Evolutionary conservation across 1,140 invertebrate species (phyloP), one percentile per base, ranked within the genome.

Genomic region (Dufourea novaeangliae): DNA sequence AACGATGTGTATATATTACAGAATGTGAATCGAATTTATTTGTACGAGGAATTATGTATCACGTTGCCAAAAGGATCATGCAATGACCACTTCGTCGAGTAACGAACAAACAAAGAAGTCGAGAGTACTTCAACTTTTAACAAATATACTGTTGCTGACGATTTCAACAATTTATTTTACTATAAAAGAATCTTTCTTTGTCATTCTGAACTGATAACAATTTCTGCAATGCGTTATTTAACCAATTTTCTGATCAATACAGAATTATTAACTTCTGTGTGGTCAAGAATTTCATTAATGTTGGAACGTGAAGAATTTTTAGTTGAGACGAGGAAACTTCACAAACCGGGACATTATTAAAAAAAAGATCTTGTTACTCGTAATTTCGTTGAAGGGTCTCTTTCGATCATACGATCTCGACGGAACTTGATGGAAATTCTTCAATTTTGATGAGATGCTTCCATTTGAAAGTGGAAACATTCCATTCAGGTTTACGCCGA

Each of bases 401-500:
- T 56, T 56, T 56, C 27, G 72, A 39, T 50, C 37, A 12, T 14
- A 0, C n/a, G 29, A 69, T 73, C 32, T 25, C 17, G 37, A 17
- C 59, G 22, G n/a, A 46, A 41, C 1, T 1, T 12, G 34, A 62
- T 17, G 32, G 12, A 63, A 39, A 72, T 50, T 34, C 68, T 44
- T 68, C 20, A 14, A 78, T 72, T 54, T 56, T 39, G 37, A 63
- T 14, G 37, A 27, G 54, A 2, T 3, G 52, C 54, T 74, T 78
- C 41, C 39, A 74, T 75, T 74, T 29, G 37, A 27, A 70, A 74
- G 37, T 71, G 44, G 52, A 69, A 67, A 66, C 7, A 64, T 66
- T 62, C 37, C 74, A n/a, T n/a, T n/a, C n/a, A 82, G 25, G 17
- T 1, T 52, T 29, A n/a, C 67, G 44, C 39, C 32, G 39, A 46